A percentile compares a stretch with the other conserved stretches of the same genome.
phyloP scores from a whole-genome alignment of 2,797 vertebrate genomes.

The Acanthis flammea region DNA sequence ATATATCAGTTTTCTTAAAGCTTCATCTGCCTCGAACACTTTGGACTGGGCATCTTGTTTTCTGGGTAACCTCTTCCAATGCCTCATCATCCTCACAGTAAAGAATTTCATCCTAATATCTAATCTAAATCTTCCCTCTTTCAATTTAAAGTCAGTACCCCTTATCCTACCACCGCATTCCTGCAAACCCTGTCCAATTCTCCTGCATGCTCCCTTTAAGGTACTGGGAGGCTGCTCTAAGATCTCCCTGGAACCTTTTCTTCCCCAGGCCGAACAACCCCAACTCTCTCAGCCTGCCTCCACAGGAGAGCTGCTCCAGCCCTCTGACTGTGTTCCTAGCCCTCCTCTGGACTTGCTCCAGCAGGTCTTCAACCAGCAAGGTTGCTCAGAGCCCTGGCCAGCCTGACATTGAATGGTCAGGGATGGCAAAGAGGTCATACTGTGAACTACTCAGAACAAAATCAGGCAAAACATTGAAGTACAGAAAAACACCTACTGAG shows the following conservation, averaged over 20 bases:
- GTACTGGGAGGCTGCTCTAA: background rate
- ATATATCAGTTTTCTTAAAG: background rate
- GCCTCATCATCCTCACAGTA: background rate
- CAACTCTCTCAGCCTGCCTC: background rate
- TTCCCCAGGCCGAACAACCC: background rate
- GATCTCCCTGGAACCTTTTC: background rate
- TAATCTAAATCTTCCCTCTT: background rate
- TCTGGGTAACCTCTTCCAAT: background rate
- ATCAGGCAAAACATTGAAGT: background rate
- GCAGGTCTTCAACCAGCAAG: background rate
- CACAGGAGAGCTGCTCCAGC: background rate
- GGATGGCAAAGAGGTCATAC: background rate
- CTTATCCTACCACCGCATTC: background rate
- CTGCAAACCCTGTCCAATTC: background rate
- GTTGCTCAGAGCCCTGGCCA: background rate
- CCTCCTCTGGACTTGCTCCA: background rate
- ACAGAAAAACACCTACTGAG: background rate
- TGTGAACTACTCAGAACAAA: background rate
- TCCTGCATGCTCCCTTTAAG: background rate
- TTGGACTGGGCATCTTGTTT: background rate
- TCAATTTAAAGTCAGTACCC: background rate
- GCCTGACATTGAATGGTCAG: background rate
- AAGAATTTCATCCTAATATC: background rate
- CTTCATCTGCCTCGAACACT: background rate
- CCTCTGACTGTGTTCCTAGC: too few species aligned